A percentile compares a stretch with the other conserved stretches of the same genome.
Conservation (phyloP, 2,113 vertebrate species). For the Thermophis baileyi region DNA sequence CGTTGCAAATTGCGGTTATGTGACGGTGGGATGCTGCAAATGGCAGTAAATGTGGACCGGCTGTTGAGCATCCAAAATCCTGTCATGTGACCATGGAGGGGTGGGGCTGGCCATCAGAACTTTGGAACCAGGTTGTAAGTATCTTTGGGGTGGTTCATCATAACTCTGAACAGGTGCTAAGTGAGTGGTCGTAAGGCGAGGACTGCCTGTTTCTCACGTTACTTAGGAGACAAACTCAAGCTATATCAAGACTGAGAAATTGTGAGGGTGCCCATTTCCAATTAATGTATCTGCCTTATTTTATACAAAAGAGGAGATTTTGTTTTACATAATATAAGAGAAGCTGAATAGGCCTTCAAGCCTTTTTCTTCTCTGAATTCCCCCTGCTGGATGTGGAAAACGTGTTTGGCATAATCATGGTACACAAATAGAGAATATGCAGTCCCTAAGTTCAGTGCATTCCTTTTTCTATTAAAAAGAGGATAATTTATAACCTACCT, state of each 20-base stretch:
- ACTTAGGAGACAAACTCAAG: not conserved
- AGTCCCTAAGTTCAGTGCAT: not conserved
- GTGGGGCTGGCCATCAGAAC: not conserved
- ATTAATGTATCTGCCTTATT: not conserved
- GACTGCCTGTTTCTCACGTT: too few relatives aligned
- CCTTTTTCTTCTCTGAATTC: not conserved
- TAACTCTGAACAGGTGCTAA: not conserved
- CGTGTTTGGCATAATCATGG: not conserved
- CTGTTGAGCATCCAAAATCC: not conserved
- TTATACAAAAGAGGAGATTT: not conserved
- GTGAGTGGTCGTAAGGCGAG: not conserved
- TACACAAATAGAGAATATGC: not conserved
- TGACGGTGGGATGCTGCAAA: not conserved
- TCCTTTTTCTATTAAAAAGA: not conserved
- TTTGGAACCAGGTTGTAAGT: not conserved
- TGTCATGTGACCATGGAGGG: not conserved
- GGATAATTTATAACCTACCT: not conserved
- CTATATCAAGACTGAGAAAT: not conserved
- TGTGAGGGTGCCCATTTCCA: not conserved
- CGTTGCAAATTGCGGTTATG: not conserved
- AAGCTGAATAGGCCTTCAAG: not conserved
- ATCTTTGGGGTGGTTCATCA: not conserved
- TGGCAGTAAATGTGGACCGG: not conserved
- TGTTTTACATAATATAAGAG: not conserved
- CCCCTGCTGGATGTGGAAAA: not conserved